A percentile compares a stretch with the other conserved stretches of the same genome.
Evolutionary conservation across 2,888 invertebrate genomes (phyloP).

Genomic region (Scaptomyza cyrtandrae): DNA sequence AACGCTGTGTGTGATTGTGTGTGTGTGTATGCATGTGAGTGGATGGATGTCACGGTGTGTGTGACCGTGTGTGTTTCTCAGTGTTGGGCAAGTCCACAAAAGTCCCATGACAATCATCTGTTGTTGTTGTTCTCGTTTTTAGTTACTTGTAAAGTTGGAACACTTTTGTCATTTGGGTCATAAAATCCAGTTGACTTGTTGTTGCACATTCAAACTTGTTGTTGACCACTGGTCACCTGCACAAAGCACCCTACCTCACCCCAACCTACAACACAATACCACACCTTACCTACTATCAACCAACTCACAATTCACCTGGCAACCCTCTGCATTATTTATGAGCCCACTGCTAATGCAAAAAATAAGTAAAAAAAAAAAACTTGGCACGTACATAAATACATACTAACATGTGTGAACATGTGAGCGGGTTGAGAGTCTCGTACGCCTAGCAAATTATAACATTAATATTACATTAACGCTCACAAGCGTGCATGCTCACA

Average conservation of each 20-base stretch:
- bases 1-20: constrained; percentile 7
- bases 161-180: constrained; percentile 34
- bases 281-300: background rate
- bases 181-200: constrained; percentile 46
- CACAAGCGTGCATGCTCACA: constrained; percentile 48
- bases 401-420: constrained; percentile 9
- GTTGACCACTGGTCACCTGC: constrained; percentile 37
- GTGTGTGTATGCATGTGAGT: background rate
- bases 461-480: constrained; percentile 79
- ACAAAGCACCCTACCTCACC: constrained; percentile 17
- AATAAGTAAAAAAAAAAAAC: constrained; percentile 7
- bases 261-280: background rate
- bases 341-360: constrained; percentile 54
- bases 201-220: constrained; percentile 36
- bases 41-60: constrained; percentile 12
- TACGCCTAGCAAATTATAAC: constrained; percentile 77
- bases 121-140: constrained; percentile 35
- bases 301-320: constrained; percentile 43
- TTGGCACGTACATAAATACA: constrained; percentile 45
- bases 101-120: constrained; percentile 45
- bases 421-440: constrained; percentile 45
- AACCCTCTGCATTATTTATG: constrained; percentile 72
- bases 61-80: constrained; percentile 14
- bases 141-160: constrained; percentile 38
- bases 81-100: constrained; percentile 57